These are phyloP conservation scores for Ictalurus punctatus DNA, from an alignment of 2,113 vertebrate species.

Conservation along the genomic window DNA sequence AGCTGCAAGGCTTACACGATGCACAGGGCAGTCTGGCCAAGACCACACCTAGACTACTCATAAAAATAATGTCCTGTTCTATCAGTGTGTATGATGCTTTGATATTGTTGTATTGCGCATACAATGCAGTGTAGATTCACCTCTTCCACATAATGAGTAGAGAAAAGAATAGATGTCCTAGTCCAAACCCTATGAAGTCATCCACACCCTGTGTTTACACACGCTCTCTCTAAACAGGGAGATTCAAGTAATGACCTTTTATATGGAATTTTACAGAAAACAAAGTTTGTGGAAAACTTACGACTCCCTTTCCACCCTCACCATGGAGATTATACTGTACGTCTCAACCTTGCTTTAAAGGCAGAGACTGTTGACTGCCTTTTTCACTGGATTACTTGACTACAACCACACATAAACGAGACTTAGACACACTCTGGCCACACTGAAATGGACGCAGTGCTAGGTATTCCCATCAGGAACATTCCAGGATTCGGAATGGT, in stretches of 20 bases:
- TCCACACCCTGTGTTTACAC: conserved; percentile 18
- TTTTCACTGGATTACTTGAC: conserved; percentile 53
- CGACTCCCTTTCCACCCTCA: neutral
- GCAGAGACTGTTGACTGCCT: conserved; percentile 62
- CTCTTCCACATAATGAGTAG: neutral
- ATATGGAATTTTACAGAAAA: neutral
- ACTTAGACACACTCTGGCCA: neutral
- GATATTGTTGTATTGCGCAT: neutral
- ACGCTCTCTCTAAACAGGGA: neutral
- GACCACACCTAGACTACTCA: neutral
- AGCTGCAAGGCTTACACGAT: neutral
- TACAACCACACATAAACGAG: neutral
- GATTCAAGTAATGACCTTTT: neutral
- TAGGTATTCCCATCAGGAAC: conserved; percentile 65
- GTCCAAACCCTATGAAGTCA: neutral
- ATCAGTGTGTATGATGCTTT: neutral
- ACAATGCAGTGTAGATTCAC: neutral
- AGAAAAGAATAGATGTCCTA: neutral
- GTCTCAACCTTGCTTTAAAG: neutral
- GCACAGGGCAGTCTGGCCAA: neutral
- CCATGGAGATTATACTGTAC: conserved; percentile 2
- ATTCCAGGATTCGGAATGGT: conserved; percentile 53
- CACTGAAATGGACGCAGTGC: conserved; percentile 53
- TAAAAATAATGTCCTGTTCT: neutral
- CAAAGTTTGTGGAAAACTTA: neutral